Base-by-base conservation (phyloP, 2,888 invertebrate species). In the Drymonia ruficornis region DNA sequence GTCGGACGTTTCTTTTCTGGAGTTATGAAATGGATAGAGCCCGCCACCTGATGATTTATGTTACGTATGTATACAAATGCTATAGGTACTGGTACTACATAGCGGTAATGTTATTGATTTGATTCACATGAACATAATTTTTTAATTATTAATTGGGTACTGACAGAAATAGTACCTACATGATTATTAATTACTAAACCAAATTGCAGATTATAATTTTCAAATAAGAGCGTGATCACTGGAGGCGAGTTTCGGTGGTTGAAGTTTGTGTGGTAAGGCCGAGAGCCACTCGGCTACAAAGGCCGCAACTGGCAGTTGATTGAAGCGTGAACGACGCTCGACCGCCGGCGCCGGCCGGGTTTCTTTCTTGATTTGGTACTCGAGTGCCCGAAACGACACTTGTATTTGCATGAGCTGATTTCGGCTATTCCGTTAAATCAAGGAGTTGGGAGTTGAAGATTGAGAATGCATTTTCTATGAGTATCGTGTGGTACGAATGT, bases 361-460 rank as follows among this genome's bases (percentile, higher is more conserved):
- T 90, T 91, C 90, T 91, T 92, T 91, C 91, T 89, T 90, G 86
- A 91, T 90, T 91, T 90, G 84, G 78, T 85, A 82, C 85, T 87
- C 84, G 85, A 91, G 91, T 90, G 86, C 86, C 83, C 88, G 87
- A 87, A 86, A 87, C 88, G 90, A 83, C 86, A 84, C 87, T 90
- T 82, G 81, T 89, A 89, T 91, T 91, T 91, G 88, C 90, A 89
- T 90, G 87, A 87, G 83, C 80, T 82, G 84, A 81, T 84, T 83
- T 81, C 67, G 76, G 78, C 81, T 78, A 86, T 84, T 78, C 74
- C 78, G 74, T 78, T 80, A 80, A 76, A 75, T 76, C 71, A 72
- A 72, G 78, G 65, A 65, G 68, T 70, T 68, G 64, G 58, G 63
- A 60, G 65, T 67, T 67, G 67, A 60, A 64, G 64, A 63, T 56